Base-by-base conservation (phyloP, 1,140 invertebrate genomes). In the Papilio xuthus region DNA sequence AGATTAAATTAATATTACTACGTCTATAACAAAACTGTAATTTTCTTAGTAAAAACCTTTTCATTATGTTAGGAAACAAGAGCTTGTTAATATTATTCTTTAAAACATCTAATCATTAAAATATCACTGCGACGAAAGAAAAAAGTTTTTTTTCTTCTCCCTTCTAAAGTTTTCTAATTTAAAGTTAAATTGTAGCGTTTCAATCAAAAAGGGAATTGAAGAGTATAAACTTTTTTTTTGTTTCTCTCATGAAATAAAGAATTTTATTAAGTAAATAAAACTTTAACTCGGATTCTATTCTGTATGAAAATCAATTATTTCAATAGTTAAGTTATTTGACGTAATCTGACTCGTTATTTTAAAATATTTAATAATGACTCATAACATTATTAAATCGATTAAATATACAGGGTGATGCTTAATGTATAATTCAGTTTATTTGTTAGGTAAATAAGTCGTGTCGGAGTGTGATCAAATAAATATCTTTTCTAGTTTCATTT, bases 161-260 rank as follows among this genome's bases (percentile, higher is more conserved):
- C 63, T 47, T 69, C 77, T 60, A 44, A 85, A 85, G 75, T 86
- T 86, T 84, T 71, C 80, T 82, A 86, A 84, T 86, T 86, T 83
- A 83, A 86, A 86, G 79, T 86, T 84, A 80, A 86, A 84, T 86
- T 84, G 81, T 86, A 78, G 82, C 74, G 79, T 84, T 85, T 83
- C 81, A 85, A 84, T 85, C 79, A 74, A 78, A 79, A 78, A 77
- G 78, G 80, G 79, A 81, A 80, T 82, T 78, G 72, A 63, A 77
- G 60, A 67, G 60, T 67, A 12, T 28, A 28, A 67, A 67, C 60
- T 67, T 67, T 67, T 67, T 56, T 60, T 67, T 67, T 67, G 60
- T 67, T 67, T 67, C 26, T 26, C 60, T 67, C 60, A 67, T 67
- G 60, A 67, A 67, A 67, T 67, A 28, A 67, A 28, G 60, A 67